These are phyloP conservation scores for sheep (Ovis aries) DNA, from an alignment of 2,113 vertebrate genomes.

Conservation along the genomic window DNA sequence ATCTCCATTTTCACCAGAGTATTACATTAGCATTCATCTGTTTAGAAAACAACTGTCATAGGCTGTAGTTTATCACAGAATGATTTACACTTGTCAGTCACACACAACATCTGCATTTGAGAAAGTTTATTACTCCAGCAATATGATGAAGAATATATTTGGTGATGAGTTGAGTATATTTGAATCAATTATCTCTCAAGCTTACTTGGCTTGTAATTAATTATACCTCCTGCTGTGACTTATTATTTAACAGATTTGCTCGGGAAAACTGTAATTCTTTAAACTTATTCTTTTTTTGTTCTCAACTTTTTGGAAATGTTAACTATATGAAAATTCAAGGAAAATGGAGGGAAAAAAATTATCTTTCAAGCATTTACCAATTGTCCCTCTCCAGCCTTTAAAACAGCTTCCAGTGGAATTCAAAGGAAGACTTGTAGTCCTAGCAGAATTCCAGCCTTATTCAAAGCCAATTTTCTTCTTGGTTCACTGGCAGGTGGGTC, in stretches of 20 bases:
- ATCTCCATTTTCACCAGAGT: background rate
- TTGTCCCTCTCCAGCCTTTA: background rate
- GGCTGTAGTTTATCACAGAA: background rate
- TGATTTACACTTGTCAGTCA: background rate
- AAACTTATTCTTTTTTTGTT: background rate
- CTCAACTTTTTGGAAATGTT: background rate
- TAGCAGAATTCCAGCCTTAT: background rate
- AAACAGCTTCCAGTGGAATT: background rate
- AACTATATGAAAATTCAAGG: background rate
- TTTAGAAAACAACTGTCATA: background rate
- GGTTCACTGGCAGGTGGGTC: too few relatives aligned
- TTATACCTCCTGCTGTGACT: background rate
- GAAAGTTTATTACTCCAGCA: background rate
- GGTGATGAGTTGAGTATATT: background rate
- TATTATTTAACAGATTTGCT: background rate
- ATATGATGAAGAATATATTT: background rate
- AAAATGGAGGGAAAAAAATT: background rate
- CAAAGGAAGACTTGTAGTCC: background rate
- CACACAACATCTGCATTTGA: background rate
- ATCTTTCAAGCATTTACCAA: background rate
- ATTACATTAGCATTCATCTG: background rate
- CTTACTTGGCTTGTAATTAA: background rate
- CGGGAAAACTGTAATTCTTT: background rate
- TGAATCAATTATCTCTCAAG: background rate
- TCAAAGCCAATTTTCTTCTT: background rate